Percentiles rank a stretch among this genome's conserved stretches.
phyloP scores from a whole-genome alignment of 92 coral and sea anemone genomes.

The Epizoanthus illoricatus region DNA sequence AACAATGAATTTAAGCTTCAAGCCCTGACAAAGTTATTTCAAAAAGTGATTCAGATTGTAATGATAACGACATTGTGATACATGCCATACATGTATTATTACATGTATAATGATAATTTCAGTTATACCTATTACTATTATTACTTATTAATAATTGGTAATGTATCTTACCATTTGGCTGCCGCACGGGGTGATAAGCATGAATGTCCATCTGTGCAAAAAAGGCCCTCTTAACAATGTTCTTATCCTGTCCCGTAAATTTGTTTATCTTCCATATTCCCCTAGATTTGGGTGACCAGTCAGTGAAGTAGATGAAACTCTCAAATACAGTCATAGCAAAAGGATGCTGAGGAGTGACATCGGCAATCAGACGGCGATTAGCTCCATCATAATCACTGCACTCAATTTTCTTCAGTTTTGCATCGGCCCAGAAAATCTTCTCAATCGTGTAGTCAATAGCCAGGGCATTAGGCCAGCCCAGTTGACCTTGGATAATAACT shows the following conservation, averaged over 20 bases:
- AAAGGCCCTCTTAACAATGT: conserved; percentile 38
- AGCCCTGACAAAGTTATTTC: no score
- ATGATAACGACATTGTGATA: no score
- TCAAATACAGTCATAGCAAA: conserved; percentile 80
- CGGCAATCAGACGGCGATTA: conserved; percentile 60
- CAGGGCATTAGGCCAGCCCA: conserved; percentile 93
- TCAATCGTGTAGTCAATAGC: conserved; percentile 78
- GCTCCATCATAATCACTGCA: conserved; percentile 74
- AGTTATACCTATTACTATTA: no score
- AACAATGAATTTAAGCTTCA: no score
- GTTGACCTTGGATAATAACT: conserved; percentile 56
- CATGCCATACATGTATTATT: no score
- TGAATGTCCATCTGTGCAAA: conserved; percentile 76
- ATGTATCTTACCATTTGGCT: conserved; percentile 72
- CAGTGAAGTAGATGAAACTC: conserved; percentile 81
- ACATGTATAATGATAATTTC: no score
- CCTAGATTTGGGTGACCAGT: conserved; percentile 56
- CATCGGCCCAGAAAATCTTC: conserved; percentile 87
- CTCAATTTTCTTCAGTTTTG: conserved; percentile 79
- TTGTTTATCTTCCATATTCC: conserved; percentile 69
- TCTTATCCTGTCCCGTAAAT: conserved; percentile 65
- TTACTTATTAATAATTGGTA: no score
- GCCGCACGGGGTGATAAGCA: conserved; percentile 77
- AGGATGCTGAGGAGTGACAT: conserved; percentile 68
- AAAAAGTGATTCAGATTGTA: no score